Percentiles rank a stretch among this genome's conserved stretches.
Conservation (phyloP, 2,797 vertebrate genomes). For the Enteromius afrohamiltoni region DNA sequence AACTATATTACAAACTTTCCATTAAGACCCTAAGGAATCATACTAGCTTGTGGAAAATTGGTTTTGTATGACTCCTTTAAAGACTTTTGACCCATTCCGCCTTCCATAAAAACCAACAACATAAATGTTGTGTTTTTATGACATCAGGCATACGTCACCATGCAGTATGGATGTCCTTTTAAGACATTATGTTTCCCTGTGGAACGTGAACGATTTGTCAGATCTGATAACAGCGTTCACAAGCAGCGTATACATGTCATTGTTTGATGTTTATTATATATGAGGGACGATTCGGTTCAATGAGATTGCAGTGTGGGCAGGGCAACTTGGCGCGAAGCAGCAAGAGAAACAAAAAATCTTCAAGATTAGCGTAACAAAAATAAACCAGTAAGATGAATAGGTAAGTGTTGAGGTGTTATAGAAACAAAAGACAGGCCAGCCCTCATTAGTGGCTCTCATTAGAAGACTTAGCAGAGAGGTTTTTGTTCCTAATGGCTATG, state of each 20-base stretch:
- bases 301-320: not conserved
- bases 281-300: not conserved
- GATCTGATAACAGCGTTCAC: not conserved
- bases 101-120: not conserved
- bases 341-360: not conserved
- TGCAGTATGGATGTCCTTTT: not conserved
- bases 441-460: slow-evolving; percentile 42
- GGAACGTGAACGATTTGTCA: not conserved
- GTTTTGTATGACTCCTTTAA: too few relatives aligned
- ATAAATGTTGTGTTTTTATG: not conserved
- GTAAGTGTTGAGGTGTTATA: slow-evolving; percentile 33
- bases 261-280: not conserved
- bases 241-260: not conserved
- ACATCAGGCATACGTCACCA: not conserved
- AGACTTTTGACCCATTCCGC: too few relatives aligned
- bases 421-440: slow-evolving; percentile 35
- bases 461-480: slow-evolving; percentile 23
- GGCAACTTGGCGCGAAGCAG: not conserved
- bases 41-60: too few relatives aligned
- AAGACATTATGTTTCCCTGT: not conserved
- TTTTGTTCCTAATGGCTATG: slow-evolving; percentile 5
- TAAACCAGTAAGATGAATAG: not conserved
- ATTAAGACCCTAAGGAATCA: too few relatives aligned
- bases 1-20: too few relatives aligned
- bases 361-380: slow-evolving; percentile 3